phyloP scores from a whole-genome alignment of 2,888 invertebrate species.

The Lamproptera curius region DNA sequence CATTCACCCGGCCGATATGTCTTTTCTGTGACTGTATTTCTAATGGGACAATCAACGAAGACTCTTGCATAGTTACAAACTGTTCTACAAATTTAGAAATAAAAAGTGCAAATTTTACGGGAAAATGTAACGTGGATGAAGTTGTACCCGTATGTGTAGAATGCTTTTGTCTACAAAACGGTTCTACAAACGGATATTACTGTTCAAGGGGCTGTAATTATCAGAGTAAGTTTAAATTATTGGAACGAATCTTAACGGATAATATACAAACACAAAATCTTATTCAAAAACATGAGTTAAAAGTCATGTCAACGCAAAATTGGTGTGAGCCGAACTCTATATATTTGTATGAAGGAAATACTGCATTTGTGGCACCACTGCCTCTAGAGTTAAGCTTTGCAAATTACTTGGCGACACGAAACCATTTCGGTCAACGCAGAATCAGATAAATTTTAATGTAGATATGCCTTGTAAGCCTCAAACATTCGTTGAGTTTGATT shows the following conservation, averaged over 20 bases:
- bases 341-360: slow-evolving; percentile 46
- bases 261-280: slow-evolving; percentile 30
- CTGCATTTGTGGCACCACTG: slow-evolving; percentile 55
- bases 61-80: slow-evolving; percentile 48
- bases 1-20: slow-evolving; percentile 51
- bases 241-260: slow-evolving; percentile 46
- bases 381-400: slow-evolving; percentile 45
- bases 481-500: slow-evolving; percentile 58
- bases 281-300: slow-evolving; percentile 38
- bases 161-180: slow-evolving; percentile 53
- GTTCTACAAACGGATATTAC: slow-evolving; percentile 40
- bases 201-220: slow-evolving; percentile 53
- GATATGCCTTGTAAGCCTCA: slow-evolving; percentile 51
- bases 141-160: slow-evolving; percentile 54
- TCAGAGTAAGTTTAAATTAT: slow-evolving; percentile 46
- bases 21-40: slow-evolving; percentile 55
- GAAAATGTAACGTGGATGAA: slow-evolving; percentile 50
- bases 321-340: slow-evolving; percentile 48
- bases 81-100: slow-evolving; percentile 42
- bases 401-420: slow-evolving; percentile 28
- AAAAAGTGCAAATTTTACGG: slow-evolving; percentile 34
- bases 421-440: slow-evolving; percentile 20
- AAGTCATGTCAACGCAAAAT: slow-evolving; percentile 27
- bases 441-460: slow-evolving; percentile 32
- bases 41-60: slow-evolving; percentile 45